These are phyloP conservation scores for Phyllotreta striolata DNA, from an alignment of 2,888 invertebrate species.

Conservation along the genomic window DNA sequence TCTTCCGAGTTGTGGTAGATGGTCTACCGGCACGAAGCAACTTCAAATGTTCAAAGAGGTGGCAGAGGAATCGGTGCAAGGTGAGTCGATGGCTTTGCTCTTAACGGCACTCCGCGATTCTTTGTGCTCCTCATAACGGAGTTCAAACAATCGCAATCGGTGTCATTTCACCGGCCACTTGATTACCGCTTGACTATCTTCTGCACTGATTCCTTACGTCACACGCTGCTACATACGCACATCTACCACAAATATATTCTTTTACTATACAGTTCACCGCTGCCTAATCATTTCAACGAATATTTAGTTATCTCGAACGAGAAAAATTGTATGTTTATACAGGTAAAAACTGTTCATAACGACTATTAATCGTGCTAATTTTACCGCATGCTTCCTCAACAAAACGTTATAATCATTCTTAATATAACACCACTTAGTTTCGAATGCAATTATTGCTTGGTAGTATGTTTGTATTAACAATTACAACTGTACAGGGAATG, in stretches of 20 bases:
- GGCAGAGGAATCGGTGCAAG: constrained; percentile 41
- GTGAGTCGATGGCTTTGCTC: constrained; percentile 59
- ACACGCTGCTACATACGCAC: constrained; percentile 22
- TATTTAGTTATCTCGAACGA: not conserved
- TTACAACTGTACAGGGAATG: too few relatives aligned
- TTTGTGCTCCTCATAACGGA: constrained; percentile 56
- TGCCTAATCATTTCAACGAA: constrained; percentile 4
- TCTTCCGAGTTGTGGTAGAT: too few relatives aligned
- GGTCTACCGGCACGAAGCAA: constrained; percentile 5
- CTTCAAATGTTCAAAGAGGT: not conserved
- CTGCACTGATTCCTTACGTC: constrained; percentile 54
- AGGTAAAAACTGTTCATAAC: too few relatives aligned
- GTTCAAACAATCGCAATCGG: constrained; percentile 52
- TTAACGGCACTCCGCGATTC: constrained; percentile 54
- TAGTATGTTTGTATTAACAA: too few relatives aligned
- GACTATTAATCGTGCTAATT: too few relatives aligned
- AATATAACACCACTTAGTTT: too few relatives aligned
- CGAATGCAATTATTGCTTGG: too few relatives aligned
- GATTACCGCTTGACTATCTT: constrained; percentile 32
- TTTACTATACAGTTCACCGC: constrained; percentile 24
- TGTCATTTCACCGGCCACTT: constrained; percentile 56
- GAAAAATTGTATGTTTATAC: too few relatives aligned
- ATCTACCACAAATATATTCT: constrained; percentile 4
- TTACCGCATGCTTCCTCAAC: too few relatives aligned
- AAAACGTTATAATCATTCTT: too few relatives aligned